Evolutionary conservation across 1,140 invertebrate species (phyloP), one percentile per base, ranked within the genome.

Genomic region (Magallana angulata): DNA sequence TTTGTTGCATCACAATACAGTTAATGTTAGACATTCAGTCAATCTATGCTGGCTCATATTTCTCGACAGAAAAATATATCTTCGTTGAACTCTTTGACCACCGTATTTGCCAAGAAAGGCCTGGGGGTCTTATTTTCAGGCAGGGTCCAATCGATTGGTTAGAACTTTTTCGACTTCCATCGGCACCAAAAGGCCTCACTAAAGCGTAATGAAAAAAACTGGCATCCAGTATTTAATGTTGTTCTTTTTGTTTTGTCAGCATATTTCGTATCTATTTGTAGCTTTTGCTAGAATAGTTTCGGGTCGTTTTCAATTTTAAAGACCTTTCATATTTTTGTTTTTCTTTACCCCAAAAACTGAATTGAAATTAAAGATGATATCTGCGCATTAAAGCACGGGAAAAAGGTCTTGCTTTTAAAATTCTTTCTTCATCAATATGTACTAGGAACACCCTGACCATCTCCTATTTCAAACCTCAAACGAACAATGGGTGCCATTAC

Each of bases 401-500:
- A 76, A 30, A 76, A 36, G 36, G 12, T 36, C 36, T 76, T 12
- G 68, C 68, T 76, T 76, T 76, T 76, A 76, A 76, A 76, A 30
- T 76, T 76, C 36, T 76, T 30, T 11, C 8, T 18, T 76, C 68
- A 7, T 48, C 24, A 76, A 76, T 76, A 24, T 76, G 68, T 76
- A 30, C 68, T 76, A 76, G 68, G 68, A 76, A 12, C 68, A 30
- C 9, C 11, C 8, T 76, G 68, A 76, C 68, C 68, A 76, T 24
- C 36, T 76, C 68, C 7, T 30, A 30, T 76, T 76, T 76, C 68
- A 76, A 76, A 76, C 18, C 68, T 12, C 68, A 76, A 76, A 30
- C 68, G 68, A 24, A 76, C 68, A 76, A 76, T 76, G 24, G 18
- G 68, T 76, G 30, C 68, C 68, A 76, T 76, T 76, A 76, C 24